Evolutionary conservation across 2,797 vertebrate genomes (phyloP), one percentile per base, ranked within the genome.

Genomic region (Helostoma temminkii): DNA sequence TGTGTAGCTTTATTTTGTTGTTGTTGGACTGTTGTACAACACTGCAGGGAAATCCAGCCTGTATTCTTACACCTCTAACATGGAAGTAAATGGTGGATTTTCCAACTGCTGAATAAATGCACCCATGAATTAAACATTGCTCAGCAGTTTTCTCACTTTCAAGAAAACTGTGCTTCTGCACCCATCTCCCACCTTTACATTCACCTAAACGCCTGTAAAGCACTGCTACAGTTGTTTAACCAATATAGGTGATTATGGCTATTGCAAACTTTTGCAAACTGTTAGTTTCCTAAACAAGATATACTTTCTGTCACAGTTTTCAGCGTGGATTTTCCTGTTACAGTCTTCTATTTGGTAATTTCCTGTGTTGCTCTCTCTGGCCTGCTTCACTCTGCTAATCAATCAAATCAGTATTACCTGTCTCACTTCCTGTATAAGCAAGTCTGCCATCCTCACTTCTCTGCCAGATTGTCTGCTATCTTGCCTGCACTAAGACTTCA

Each of bases 121-220:
- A 9, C 4, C 66, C 54, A 64, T 74, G 62, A 71, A 76, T 74
- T 76, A 66, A 76, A 76, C 72, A 76, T 74, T 42, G 48, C 66
- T 63, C 55, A 45, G 49, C 54, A 43, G 2, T 26, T 60, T 28
- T 30, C 30, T 30, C 30, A 30, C 1, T 30, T 30, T 30, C 58
- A 41, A 19, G 49, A 59, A 30, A 3, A 1, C 37, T 3, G 39
- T 34, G 39, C 37, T 61, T 39, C 32, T 2, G n/a, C 47, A 24
- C 46, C n/a, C 1, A 24, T n/a, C 53, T 32, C 47, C 50, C 47
- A 30, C 53, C 55, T 52, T 48, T 11, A 6, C 60, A 26, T 43
- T 41, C 69, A 63, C 52, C 66, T 43, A 46, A 57, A 50, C 34
- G 8, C 45, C 69, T 12, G 16, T 8, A 42, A 34, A 53, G 26